A percentile compares a stretch with the other conserved stretches of the same genome.
Conservation (phyloP, 2,797 vertebrate genomes). For the Nyctibius grandis region DNA sequence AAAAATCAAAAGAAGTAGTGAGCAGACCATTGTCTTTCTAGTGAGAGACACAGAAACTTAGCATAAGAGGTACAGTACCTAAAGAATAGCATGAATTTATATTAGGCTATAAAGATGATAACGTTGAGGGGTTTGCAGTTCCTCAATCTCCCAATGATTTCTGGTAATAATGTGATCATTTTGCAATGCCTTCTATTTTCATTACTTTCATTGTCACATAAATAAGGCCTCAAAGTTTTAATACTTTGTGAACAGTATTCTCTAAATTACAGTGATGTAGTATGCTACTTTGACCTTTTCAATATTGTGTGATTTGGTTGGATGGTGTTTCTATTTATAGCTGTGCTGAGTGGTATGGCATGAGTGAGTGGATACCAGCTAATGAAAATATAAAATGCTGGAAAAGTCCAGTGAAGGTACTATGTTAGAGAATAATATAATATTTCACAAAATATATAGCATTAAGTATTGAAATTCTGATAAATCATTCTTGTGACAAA, state of each 20-base stretch:
- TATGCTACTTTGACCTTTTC: slow-evolving; percentile 70
- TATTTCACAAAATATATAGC: slow-evolving; percentile 58
- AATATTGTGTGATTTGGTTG: slow-evolving; percentile 70
- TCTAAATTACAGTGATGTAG: slow-evolving; percentile 68
- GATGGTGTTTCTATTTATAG: slow-evolving; percentile 70
- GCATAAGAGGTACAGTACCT: not conserved
- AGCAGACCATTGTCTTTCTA: not conserved
- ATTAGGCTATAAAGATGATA: slow-evolving; percentile 24
- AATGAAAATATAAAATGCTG: slow-evolving; percentile 69
- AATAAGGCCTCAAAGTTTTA: slow-evolving; percentile 66
- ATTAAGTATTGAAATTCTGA: slow-evolving; percentile 57
- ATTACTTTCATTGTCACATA: slow-evolving; percentile 55
- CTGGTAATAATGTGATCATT: not conserved
- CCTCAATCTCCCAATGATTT: not conserved
- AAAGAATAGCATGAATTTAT: not conserved
- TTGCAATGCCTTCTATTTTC: slow-evolving; percentile 43
- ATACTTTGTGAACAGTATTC: slow-evolving; percentile 52
- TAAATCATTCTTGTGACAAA: slow-evolving; percentile 71
- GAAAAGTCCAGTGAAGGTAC: slow-evolving; percentile 56
- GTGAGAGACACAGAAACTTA: not conserved
- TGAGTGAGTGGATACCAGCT: slow-evolving; percentile 52
- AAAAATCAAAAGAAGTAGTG: not conserved
- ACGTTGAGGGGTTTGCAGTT: not conserved
- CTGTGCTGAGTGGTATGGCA: slow-evolving; percentile 22
- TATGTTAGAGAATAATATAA: not conserved